Percentiles rank a stretch among this genome's conserved stretches.
phyloP scores from a whole-genome alignment of 2,113 vertebrate species.

The Hippocampus abdominalis region DNA sequence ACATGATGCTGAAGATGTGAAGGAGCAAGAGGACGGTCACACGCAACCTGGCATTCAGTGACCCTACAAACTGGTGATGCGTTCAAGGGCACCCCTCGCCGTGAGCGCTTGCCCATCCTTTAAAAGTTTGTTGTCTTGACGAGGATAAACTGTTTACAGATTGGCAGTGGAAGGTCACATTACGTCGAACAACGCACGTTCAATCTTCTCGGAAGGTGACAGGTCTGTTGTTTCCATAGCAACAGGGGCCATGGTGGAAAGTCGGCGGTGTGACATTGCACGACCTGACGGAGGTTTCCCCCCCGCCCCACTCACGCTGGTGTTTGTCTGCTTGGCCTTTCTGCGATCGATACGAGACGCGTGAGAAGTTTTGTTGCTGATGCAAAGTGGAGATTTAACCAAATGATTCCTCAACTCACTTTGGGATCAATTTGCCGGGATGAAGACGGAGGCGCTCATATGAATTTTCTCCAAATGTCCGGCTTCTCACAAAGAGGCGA shows the following conservation, averaged over 20 bases:
- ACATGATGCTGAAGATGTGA: too few species aligned
- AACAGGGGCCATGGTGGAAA: not conserved
- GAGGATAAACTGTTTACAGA: too few species aligned
- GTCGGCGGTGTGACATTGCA: not conserved
- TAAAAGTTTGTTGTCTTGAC: too few species aligned
- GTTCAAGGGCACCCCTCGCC: too few species aligned
- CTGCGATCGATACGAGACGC: slow-evolving; percentile 39
- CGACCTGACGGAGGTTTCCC: not conserved
- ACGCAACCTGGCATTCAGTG: too few species aligned
- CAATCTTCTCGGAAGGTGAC: not conserved
- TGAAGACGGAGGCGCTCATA: not conserved
- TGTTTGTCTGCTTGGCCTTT: not conserved
- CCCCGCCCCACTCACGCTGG: too few species aligned
- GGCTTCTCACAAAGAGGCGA: not conserved
- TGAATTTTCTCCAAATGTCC: slow-evolving; percentile 4
- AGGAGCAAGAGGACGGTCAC: too few species aligned
- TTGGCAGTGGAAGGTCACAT: too few species aligned
- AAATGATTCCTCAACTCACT: slow-evolving; percentile 28
- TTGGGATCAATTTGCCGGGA: slow-evolving; percentile 46
- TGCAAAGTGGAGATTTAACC: slow-evolving; percentile 33
- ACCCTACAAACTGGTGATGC: too few species aligned
- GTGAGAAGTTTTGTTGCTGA: slow-evolving; percentile 46
- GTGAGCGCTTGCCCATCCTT: too few species aligned
- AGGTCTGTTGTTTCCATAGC: not conserved
- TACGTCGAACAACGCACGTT: too few species aligned